Conservation (phyloP, 1,140 invertebrate species). For the Drosophila rhopaloa region DNA sequence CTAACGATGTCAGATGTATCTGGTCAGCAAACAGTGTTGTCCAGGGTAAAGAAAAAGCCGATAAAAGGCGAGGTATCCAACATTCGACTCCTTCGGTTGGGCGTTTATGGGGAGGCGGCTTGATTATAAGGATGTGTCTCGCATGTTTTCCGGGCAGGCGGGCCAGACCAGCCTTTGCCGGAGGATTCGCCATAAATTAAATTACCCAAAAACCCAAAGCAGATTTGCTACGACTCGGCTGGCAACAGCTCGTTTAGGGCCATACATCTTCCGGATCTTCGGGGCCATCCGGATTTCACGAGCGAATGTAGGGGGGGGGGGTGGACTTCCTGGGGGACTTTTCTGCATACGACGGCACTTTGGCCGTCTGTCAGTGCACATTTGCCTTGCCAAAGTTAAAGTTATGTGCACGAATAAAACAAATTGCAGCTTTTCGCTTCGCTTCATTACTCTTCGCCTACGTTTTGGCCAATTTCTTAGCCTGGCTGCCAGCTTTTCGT, state of each 20-base stretch:
- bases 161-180: conserved; percentile 2
- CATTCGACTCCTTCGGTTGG: too few relatives aligned
- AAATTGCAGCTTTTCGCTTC: conserved; percentile 53
- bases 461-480: not conserved
- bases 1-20: conserved; percentile 1
- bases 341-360: conserved; percentile 47
- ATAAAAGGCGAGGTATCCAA: not conserved
- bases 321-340: conserved; percentile 5
- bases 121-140: conserved; percentile 28
- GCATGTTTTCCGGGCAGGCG: not conserved
- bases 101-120: not conserved
- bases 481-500: not conserved
- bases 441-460: conserved; percentile 24
- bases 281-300: conserved; percentile 1
- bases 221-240: conserved; percentile 31
- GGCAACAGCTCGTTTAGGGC: conserved; percentile 59
- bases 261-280: conserved; percentile 46
- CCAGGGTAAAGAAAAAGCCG: not conserved
- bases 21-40: not conserved
- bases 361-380: conserved; percentile 37
- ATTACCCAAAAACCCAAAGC: conserved; percentile 62
- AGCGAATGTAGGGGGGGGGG: too few relatives aligned
- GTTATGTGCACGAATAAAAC: conserved; percentile 57
- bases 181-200: conserved; percentile 65
- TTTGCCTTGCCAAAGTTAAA: conserved; percentile 36